These are phyloP conservation scores for Oceanodroma leucorhoa DNA, from an alignment of 2,797 vertebrate genomes.

Conservation along the genomic window DNA sequence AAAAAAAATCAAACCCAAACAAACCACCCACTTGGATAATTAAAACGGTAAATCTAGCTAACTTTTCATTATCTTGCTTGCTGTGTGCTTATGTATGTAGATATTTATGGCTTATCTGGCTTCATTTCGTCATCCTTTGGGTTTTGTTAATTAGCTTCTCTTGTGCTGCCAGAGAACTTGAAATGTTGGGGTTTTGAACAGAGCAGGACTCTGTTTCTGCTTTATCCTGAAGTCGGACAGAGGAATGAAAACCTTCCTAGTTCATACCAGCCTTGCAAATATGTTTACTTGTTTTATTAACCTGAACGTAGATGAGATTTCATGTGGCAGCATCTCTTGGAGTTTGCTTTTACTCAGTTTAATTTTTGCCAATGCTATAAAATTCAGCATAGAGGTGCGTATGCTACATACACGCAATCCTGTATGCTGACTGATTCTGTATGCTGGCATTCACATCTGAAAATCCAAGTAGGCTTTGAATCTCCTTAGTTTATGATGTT, in stretches of 20 bases:
- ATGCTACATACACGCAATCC: not conserved
- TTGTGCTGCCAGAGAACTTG: not conserved
- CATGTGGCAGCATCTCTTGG: not conserved
- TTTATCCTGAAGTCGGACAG: not conserved
- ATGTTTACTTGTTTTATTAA: not conserved
- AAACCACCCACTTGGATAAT: conserved; percentile 36
- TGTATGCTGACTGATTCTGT: not conserved
- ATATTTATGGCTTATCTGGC: not conserved
- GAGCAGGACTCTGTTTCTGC: not conserved
- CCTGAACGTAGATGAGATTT: not conserved
- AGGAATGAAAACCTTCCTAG: not conserved
- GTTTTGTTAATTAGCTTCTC: not conserved
- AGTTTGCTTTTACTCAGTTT: not conserved
- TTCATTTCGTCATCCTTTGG: not conserved
- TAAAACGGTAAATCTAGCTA: conserved; percentile 50
- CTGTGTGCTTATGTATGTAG: not conserved
- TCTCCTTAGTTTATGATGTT: not conserved
- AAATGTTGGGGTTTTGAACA: not conserved
- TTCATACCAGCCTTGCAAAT: not conserved
- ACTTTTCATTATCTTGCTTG: conserved; percentile 46
- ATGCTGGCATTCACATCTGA: not conserved
- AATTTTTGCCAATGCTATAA: not conserved
- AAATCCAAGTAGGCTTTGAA: not conserved
- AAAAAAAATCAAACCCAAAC: conserved; percentile 1
- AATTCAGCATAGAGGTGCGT: not conserved